Evolutionary conservation across 2,797 vertebrate species (phyloP).

Genomic region (Clarias laeviceps): DNA sequence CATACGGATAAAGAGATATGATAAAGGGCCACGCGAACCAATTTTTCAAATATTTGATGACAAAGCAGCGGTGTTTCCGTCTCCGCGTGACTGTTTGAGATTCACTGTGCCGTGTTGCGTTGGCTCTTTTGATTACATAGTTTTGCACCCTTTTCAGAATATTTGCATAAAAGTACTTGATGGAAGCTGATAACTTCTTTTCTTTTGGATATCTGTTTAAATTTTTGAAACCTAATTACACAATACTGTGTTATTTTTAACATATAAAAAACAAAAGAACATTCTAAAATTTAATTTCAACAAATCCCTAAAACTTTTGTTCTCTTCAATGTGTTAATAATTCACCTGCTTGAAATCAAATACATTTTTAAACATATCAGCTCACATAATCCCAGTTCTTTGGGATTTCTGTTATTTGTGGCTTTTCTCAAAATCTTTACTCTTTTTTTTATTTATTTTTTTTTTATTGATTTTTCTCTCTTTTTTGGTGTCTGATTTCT

Average conservation of each 20-base stretch:
- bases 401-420: too few relatives aligned
- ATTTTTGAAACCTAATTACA: not conserved
- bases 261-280: too few relatives aligned
- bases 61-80: constrained; percentile 10
- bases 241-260: not conserved
- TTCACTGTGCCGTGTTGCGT: not conserved
- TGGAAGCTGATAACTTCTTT: not conserved
- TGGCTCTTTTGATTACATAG: not conserved
- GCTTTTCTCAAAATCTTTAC: not conserved
- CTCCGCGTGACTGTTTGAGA: not conserved
- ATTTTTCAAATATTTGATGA: constrained; percentile 27
- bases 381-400: not conserved
- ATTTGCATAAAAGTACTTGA: constrained; percentile 2
- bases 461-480: not conserved
- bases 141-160: not conserved
- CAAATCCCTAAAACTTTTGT: not conserved
- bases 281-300: not conserved
- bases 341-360: not conserved
- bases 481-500: not conserved
- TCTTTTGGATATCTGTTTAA: not conserved
- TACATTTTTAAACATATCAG: not conserved
- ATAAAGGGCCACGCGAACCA: constrained; percentile 19
- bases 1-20: constrained; percentile 25
- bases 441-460: not conserved
- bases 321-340: not conserved